These are phyloP conservation scores for Miltochrista miniata DNA, from an alignment of 2,888 invertebrate genomes.

Conservation along the genomic window DNA sequence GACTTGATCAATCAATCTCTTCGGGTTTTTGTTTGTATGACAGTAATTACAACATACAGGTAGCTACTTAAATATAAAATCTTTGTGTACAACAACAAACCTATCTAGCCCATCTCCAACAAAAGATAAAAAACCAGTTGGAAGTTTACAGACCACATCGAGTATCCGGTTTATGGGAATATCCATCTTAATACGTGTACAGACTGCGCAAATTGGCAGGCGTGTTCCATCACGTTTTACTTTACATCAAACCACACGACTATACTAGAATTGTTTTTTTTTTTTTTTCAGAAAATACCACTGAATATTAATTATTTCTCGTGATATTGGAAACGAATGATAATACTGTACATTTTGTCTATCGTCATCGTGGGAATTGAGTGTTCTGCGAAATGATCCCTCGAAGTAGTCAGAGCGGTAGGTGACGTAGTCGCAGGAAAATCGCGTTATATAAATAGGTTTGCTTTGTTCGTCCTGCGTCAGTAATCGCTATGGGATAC, in stretches of 20 bases:
- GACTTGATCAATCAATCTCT: too few species aligned
- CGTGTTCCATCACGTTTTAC: conserved; percentile 48
- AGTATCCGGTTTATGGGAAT: conserved; percentile 71
- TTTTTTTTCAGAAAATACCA: conserved; percentile 12
- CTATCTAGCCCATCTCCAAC: conserved; percentile 40
- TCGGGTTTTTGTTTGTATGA: too few species aligned
- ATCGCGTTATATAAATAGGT: conserved; percentile 74
- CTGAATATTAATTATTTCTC: conserved; percentile 18
- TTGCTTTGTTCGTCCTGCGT: conserved; percentile 61
- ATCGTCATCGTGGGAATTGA: conserved; percentile 63
- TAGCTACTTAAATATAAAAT: too few species aligned
- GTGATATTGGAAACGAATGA: conserved; percentile 26
- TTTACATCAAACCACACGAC: conserved; percentile 16
- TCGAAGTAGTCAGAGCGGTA: conserved; percentile 35
- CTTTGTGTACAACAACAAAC: conserved; percentile 36
- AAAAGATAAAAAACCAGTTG: conserved; percentile 44
- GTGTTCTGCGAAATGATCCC: conserved; percentile 52
- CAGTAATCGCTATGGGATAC: conserved; percentile 75
- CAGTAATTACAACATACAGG: too few species aligned
- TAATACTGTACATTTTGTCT: conserved; percentile 18
- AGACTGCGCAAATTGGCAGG: conserved; percentile 57
- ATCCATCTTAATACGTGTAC: conserved; percentile 64
- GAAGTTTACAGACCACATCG: conserved; percentile 33
- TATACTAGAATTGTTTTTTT: conserved; percentile 11
- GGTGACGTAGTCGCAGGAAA: conserved; percentile 69